Evolutionary conservation across 2,113 vertebrate genomes (phyloP).

Genomic region (Myiagra hebetior): DNA sequence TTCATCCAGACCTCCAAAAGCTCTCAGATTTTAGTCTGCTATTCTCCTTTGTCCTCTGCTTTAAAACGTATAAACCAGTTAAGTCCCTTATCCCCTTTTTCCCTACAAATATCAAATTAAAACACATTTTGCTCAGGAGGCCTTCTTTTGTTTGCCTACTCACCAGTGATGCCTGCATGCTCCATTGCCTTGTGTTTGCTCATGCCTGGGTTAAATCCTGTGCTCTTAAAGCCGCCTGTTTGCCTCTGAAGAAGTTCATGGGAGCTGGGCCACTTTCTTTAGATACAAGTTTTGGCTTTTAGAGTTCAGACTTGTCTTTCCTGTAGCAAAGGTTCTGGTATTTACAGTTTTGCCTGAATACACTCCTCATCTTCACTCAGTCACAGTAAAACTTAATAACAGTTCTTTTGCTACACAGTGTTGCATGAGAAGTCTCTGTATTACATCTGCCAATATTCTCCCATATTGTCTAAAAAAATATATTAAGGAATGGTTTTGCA

Average conservation of each 20-base stretch:
- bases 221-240: fast-evolving
- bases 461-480: background rate
- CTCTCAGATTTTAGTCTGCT: background rate
- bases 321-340: background rate
- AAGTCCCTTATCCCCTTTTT: background rate
- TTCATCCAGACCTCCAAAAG: background rate
- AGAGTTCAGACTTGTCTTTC: background rate
- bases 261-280: background rate
- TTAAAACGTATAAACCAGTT: background rate
- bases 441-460: background rate
- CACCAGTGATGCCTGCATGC: background rate
- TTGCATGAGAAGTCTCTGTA: background rate
- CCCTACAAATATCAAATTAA: conserved; percentile 19
- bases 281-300: background rate
- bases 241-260: background rate
- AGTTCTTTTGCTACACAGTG: background rate
- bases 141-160: background rate
- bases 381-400: background rate
- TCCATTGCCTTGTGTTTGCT: background rate
- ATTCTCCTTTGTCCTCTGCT: background rate
- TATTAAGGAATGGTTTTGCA: background rate
- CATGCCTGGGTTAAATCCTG: background rate
- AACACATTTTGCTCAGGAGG: conserved; percentile 14
- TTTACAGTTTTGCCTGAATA: background rate
- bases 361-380: background rate